A percentile compares a stretch with the other conserved stretches of the same genome.
These are phyloP conservation scores for Ephialtes manifestator DNA, from an alignment of 2,888 invertebrate species.

Conservation along the genomic window DNA sequence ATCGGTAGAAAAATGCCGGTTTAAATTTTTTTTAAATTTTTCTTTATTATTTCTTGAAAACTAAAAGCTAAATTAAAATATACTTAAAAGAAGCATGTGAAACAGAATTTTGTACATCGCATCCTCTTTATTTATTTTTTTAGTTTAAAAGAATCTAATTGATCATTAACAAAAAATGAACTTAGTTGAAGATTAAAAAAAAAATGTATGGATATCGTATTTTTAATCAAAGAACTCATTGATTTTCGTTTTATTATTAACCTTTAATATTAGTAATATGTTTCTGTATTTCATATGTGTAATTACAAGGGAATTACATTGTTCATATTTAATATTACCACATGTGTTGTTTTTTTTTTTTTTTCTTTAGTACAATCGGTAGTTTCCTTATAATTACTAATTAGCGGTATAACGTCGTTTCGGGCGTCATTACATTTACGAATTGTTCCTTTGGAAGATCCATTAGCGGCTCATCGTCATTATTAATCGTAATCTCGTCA, in stretches of 20 bases:
- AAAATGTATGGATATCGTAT: background rate
- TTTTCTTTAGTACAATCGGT: constrained; percentile 70
- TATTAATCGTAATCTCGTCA: constrained; percentile 42
- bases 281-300: constrained; percentile 81
- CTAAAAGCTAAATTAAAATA: too few species aligned
- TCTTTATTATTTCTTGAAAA: too few species aligned
- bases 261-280: constrained; percentile 78
- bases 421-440: constrained; percentile 67
- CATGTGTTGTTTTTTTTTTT: constrained; percentile 63
- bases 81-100: too few species aligned
- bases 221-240: background rate
- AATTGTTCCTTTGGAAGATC: constrained; percentile 71
- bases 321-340: constrained; percentile 73
- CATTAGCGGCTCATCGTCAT: constrained; percentile 66
- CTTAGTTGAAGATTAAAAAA: too few species aligned
- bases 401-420: constrained; percentile 69
- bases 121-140: too few species aligned
- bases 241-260: constrained; percentile 73
- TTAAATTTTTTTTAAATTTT: too few species aligned
- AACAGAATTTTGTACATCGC: too few species aligned
- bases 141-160: too few species aligned
- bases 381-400: constrained; percentile 70
- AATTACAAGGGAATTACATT: constrained; percentile 80
- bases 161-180: too few species aligned
- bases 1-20: too few species aligned